A percentile compares a stretch with the other conserved stretches of the same genome.
phyloP scores from a whole-genome alignment of 2,797 vertebrate species.

The Morus bassanus region DNA sequence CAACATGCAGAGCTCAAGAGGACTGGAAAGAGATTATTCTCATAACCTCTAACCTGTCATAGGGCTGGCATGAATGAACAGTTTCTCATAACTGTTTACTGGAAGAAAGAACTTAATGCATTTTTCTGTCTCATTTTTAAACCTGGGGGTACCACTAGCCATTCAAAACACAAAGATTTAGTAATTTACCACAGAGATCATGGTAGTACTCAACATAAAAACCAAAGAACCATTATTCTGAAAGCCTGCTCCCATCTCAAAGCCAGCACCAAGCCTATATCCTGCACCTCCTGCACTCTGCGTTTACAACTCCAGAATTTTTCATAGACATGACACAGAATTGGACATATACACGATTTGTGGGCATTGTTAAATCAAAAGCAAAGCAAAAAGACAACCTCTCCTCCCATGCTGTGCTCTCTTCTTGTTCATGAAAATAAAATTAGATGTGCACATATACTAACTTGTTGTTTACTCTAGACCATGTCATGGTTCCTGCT shows the following conservation, averaged over 20 bases:
- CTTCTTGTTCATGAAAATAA: not conserved
- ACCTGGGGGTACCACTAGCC: not conserved
- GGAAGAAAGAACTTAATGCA: not conserved
- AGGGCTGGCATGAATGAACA: not conserved
- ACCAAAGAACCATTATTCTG: not conserved
- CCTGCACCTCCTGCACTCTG: accelerated
- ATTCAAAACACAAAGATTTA: not conserved
- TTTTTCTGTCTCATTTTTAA: not conserved
- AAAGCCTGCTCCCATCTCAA: not conserved
- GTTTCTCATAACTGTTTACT: not conserved
- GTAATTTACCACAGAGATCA: not conserved
- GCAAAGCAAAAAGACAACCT: not conserved
- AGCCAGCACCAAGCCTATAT: not conserved
- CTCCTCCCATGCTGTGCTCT: not conserved
- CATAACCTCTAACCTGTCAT: not conserved
- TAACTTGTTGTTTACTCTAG: not conserved
- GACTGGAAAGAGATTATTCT: not conserved
- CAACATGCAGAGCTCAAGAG: not conserved
- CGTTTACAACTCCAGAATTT: not conserved
- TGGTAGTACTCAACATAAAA: not conserved
- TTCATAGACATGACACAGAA: not conserved
- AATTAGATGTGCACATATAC: not conserved
- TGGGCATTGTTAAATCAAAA: not conserved
- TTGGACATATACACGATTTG: not conserved
- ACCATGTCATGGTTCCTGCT: not conserved